These are phyloP conservation scores for Tadarida brasiliensis DNA, from an alignment of 2,797 vertebrate species.

Conservation along the genomic window DNA sequence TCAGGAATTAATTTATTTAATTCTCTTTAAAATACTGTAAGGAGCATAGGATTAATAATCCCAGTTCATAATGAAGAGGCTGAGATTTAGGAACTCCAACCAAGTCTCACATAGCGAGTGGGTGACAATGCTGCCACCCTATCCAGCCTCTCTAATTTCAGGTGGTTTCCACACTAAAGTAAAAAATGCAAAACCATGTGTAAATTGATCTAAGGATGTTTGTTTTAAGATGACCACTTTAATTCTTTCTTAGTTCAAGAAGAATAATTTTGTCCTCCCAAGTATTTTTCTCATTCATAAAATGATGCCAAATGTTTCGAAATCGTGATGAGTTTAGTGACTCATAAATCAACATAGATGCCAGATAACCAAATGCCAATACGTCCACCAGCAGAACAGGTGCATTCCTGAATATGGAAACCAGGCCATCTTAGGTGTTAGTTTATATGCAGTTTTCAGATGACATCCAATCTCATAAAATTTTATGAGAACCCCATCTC, in stretches of 20 bases:
- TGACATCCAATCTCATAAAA: not conserved
- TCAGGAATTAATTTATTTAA: not conserved
- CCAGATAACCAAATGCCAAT: not conserved
- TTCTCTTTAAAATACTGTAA: not conserved
- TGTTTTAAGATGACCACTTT: not conserved
- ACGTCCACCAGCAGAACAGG: not conserved
- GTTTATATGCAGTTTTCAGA: not conserved
- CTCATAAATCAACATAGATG: not conserved
- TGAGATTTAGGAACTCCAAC: not conserved
- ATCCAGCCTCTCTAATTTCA: not conserved
- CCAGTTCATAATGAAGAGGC: not conserved
- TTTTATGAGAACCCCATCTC: not conserved
- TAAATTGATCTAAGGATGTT: not conserved
- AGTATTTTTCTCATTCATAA: constrained; percentile 22
- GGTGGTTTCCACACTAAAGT: not conserved
- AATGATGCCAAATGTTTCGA: not conserved
- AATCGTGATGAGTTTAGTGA: not conserved
- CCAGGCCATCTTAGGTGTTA: not conserved
- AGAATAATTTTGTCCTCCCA: not conserved
- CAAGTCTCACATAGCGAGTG: not conserved
- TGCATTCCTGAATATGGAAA: not conserved
- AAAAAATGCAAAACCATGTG: not conserved
- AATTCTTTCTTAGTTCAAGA: not conserved
- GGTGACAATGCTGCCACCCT: fast-evolving
- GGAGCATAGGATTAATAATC: not conserved